Conservation (phyloP, 2,113 vertebrate species). For the Saguinus midas region DNA sequence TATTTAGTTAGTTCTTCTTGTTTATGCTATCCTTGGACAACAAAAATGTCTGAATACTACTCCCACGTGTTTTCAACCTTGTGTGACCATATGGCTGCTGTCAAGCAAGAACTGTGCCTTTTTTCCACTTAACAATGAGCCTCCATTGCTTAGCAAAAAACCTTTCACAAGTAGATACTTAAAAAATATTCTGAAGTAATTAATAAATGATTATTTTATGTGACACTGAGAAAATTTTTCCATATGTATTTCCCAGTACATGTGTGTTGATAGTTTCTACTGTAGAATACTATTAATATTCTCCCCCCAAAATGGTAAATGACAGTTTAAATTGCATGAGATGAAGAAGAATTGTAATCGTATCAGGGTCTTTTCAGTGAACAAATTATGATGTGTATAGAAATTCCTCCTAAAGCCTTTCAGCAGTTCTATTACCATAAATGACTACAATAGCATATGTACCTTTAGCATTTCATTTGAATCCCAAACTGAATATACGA, state of each 20-base stretch:
- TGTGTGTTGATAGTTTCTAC: background rate
- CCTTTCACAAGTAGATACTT: background rate
- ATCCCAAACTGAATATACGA: background rate
- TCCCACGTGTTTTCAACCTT: background rate
- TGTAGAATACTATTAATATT: background rate
- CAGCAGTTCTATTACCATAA: background rate
- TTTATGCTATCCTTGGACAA: background rate
- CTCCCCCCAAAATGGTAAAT: background rate
- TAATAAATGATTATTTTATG: background rate
- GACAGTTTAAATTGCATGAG: background rate
- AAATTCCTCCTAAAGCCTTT: background rate
- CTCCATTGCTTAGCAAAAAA: background rate
- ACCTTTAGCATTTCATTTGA: background rate
- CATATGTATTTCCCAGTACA: background rate
- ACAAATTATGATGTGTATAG: background rate
- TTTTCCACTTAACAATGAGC: background rate
- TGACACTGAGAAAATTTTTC: background rate
- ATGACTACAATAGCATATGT: background rate
- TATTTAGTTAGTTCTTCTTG: background rate
- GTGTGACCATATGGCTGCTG: background rate
- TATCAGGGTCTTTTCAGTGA: background rate
- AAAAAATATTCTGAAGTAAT: background rate
- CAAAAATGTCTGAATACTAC: background rate
- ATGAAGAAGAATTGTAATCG: background rate
- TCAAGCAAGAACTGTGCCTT: background rate